Percentiles rank a stretch among this genome's conserved stretches.
phyloP scores from a whole-genome alignment of 2,113 vertebrate genomes.

The Microtus pennsylvanicus region DNA sequence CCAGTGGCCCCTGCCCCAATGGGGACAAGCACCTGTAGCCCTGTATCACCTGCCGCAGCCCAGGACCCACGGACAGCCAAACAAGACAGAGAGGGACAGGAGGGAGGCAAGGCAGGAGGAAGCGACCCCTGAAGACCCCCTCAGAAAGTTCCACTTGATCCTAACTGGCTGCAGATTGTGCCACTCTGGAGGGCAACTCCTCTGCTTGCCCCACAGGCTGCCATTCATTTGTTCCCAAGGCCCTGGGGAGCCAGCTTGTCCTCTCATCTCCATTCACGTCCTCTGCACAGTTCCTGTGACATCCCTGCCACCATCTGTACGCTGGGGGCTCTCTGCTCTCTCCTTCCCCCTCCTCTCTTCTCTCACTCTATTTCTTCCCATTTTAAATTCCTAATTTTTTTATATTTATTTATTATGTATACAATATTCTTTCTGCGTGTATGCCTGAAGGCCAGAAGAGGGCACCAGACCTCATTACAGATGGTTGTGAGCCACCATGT shows the following conservation, averaged over 20 bases:
- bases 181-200: not conserved
- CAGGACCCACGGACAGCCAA: slow-evolving; percentile 48
- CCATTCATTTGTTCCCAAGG: not conserved
- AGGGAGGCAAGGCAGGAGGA: slow-evolving; percentile 26
- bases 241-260: not conserved
- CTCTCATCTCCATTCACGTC: not conserved
- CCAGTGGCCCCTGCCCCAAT: slow-evolving; percentile 61
- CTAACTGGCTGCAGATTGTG: not conserved
- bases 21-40: slow-evolving; percentile 69
- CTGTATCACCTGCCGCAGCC: slow-evolving; percentile 61
- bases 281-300: not conserved
- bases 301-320: not conserved
- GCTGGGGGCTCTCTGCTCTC: too few relatives aligned
- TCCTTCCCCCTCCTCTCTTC: not conserved
- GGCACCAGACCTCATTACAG: too few relatives aligned
- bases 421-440: too few relatives aligned
- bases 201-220: not conserved
- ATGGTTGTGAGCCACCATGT: too few relatives aligned
- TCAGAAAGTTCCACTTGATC: not conserved
- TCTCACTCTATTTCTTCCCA: not conserved
- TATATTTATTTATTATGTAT: too few relatives aligned
- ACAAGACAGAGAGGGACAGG: not conserved
- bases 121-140: not conserved
- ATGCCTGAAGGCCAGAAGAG: too few relatives aligned
- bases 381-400: not conserved